phyloP scores from a whole-genome alignment of 2,113 vertebrate species.

The Campylomormyrus tamandua region DNA sequence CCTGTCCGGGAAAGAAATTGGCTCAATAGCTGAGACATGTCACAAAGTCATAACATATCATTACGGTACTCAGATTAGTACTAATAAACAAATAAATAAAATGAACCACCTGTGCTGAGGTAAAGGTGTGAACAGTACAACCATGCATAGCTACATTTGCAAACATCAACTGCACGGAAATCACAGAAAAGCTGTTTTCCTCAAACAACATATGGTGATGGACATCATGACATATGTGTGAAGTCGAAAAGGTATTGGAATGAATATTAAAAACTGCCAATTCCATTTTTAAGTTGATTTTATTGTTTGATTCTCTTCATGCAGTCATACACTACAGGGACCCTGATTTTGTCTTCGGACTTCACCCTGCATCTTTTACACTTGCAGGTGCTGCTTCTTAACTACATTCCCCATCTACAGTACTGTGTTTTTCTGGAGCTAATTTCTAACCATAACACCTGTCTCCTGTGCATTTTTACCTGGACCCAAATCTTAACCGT shows the following conservation, averaged over 20 bases:
- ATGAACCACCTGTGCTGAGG: background rate
- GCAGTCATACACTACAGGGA: background rate
- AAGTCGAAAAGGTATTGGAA: background rate
- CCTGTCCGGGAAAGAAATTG: background rate
- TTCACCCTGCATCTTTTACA: background rate
- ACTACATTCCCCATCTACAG: background rate
- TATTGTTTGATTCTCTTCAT: background rate
- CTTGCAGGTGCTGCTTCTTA: background rate
- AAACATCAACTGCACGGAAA: background rate
- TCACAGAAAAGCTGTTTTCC: background rate
- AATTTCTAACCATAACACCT: background rate
- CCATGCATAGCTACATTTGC: background rate
- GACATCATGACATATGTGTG: background rate
- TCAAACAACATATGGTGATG: slow-evolving; percentile 10
- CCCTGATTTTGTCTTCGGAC: background rate
- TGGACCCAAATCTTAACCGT: background rate
- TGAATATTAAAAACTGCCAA: background rate
- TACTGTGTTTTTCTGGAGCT: background rate
- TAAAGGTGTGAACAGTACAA: background rate
- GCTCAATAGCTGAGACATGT: background rate
- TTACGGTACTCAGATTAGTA: background rate
- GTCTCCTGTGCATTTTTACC: background rate
- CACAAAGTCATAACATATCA: background rate
- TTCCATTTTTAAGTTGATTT: background rate
- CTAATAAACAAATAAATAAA: slow-evolving; percentile 2